Base-by-base conservation (phyloP, 2,888 invertebrate species). In the Liodrosophila aerea region DNA sequence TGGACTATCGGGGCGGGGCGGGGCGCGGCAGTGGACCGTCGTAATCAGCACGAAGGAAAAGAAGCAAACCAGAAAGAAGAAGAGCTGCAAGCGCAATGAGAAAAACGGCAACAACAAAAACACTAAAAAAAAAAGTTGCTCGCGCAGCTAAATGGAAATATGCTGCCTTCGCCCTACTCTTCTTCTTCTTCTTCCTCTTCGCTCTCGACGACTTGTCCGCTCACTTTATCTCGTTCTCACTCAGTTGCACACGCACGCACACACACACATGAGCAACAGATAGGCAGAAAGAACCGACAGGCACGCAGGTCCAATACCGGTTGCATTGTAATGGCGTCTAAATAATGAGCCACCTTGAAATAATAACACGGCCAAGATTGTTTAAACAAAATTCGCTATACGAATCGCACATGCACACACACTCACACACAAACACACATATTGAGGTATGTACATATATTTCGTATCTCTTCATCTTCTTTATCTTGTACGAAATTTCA, bases 271-370 rank as follows among this genome's bases (percentile, higher is more conserved):
- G 9, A 46, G 11, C 27, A 29, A 37, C 49, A 45, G 31, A 27
- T 45, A 58, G 49, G 57, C 52, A 4, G 5, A 22, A 5, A 22
- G 22, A 22, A 40, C 16, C 12, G 15, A 15, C 30, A 44, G 49
- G 50, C 49, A 64, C 56, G 46, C 54, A 81, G 53, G 40, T 46
- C 53, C 64, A 76, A 78, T 78, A 80, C 80, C 80, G 80, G 80
- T 80, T 80, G 80, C 76, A 66, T 65, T 71, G 68, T 72, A 78
- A 84, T 82, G 85, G 83, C 75, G 74, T 70, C 80, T 68, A 77
- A 77, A 81, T 83, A 80, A 72, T 85, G 85, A 74, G 53, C 53
- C 83, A 78, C 78, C 78, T 78, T 78, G 83, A 85, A 75, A 50
- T 65, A 69, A 66, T 64, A 68, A 68, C 85, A 81, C 78, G 82